Percentiles rank a stretch among this genome's conserved stretches.
These are phyloP conservation scores for Sarcophaga peregrina DNA, from an alignment of 1,140 invertebrate genomes.

Conservation along the genomic window DNA sequence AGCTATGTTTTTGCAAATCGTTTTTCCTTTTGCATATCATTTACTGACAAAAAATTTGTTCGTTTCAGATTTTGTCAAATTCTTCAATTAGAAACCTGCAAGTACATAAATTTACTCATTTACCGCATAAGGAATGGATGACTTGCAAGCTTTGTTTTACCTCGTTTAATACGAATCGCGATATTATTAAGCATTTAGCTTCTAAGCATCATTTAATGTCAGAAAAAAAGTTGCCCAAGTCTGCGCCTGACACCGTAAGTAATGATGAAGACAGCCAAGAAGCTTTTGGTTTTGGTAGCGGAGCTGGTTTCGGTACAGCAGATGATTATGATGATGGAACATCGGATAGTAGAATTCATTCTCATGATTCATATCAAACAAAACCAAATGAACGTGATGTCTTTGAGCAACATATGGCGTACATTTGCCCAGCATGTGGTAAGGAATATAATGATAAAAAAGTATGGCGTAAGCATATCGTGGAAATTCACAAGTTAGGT, in stretches of 20 bases:
- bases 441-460: constrained; percentile 61
- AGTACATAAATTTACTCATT: constrained; percentile 58
- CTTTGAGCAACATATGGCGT: constrained; percentile 61
- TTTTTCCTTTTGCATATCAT: neutral
- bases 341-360: neutral
- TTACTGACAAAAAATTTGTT: neutral
- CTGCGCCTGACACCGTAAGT: neutral
- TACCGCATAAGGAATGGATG: constrained; percentile 57
- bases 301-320: neutral
- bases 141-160: constrained; percentile 61
- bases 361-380: neutral
- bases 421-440: constrained; percentile 61
- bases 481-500: constrained; percentile 57
- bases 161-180: constrained; percentile 52
- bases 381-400: constrained; percentile 48
- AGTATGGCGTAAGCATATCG: constrained; percentile 60
- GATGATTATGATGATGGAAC: constrained; percentile 42
- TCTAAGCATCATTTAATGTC: constrained; percentile 51
- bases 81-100: constrained; percentile 57
- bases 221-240: constrained; percentile 43
- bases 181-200: constrained; percentile 53
- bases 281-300: constrained; percentile 33
- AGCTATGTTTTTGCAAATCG: neutral
- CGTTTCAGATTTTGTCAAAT: constrained; percentile 50
- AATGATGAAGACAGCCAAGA: constrained; percentile 49